Evolutionary conservation across 2,888 invertebrate species (phyloP), one percentile per base, ranked within the genome.

Genomic region (Chloroclystis v-ata): DNA sequence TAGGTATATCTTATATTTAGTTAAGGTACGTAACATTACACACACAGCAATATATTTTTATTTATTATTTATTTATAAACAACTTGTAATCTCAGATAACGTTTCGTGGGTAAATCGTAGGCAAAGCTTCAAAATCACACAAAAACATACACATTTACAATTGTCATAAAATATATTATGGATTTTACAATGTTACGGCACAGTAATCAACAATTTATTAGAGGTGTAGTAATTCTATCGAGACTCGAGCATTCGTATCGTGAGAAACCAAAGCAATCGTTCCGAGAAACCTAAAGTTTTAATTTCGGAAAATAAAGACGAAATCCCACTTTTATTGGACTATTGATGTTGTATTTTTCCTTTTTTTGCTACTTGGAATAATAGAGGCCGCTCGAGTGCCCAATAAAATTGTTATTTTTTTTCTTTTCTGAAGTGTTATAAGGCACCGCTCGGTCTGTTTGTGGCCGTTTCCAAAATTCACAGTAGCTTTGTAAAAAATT

Each of bases 201-300:
- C 75, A 77, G 65, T 80, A 78, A 84, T 83, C 82, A 80, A 82
- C 69, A 63, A 76, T 84, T 84, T 84, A 83, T 80, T 75, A 69
- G 72, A 47, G 49, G 44, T 45, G 43, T 72, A 75, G 76, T 76
- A 75, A 78, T 76, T 82, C 77, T 78, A 81, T 54, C 47, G 49
- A 49, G 39, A 48, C 29, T 47, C 32, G 44, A 50, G 41, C 47
- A 41, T 53, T 53, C 16, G 35, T 39, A 39, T 57, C 83, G 83
- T 84, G 84, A 83, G 85, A 85, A 78, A 73, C 58, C 63, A 56
- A 58, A 61, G 61, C 60, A 59, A 54, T 50, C 63, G 61, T 85
- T 85, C 85, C 69, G 52, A 77, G 85, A 85, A 85, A 64, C 71
- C 68, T 73, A 70, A 64, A 75, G 75, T 76, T 81, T 82, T 79